A percentile compares a stretch with the other conserved stretches of the same genome.
These are phyloP conservation scores for Apamea crenata DNA, from an alignment of 2,888 invertebrate species.

Conservation along the genomic window DNA sequence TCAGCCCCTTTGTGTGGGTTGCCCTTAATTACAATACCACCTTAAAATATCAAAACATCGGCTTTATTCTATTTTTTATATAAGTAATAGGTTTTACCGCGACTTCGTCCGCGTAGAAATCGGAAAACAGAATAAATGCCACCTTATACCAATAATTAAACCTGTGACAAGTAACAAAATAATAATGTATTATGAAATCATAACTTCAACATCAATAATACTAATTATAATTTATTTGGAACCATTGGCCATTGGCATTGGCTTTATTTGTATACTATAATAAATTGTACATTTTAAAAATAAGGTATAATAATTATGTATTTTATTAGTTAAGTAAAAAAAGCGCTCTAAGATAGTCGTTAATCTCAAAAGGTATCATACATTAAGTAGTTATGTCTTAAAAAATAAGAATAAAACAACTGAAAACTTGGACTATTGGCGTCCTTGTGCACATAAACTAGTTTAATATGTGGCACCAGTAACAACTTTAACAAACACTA, in stretches of 20 bases:
- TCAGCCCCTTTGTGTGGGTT: neutral
- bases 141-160: neutral
- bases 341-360: neutral
- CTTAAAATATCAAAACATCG: neutral
- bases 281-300: conserved; percentile 20
- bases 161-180: neutral
- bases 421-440: no score
- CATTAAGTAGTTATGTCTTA: neutral
- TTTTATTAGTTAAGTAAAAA: neutral
- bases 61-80: neutral
- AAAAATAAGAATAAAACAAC: neutral
- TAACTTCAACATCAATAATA: neutral
- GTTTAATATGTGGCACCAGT: neutral
- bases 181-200: neutral
- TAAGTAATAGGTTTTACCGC: neutral
- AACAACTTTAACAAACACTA: neutral
- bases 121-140: neutral
- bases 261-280: neutral
- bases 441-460: neutral
- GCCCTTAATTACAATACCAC: no score
- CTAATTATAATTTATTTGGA: neutral
- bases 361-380: conserved; percentile 1
- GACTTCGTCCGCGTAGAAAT: neutral
- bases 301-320: neutral
- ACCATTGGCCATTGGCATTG: neutral